phyloP scores from a whole-genome alignment of 2,113 vertebrate species.

The Centropus bengalensis region DNA sequence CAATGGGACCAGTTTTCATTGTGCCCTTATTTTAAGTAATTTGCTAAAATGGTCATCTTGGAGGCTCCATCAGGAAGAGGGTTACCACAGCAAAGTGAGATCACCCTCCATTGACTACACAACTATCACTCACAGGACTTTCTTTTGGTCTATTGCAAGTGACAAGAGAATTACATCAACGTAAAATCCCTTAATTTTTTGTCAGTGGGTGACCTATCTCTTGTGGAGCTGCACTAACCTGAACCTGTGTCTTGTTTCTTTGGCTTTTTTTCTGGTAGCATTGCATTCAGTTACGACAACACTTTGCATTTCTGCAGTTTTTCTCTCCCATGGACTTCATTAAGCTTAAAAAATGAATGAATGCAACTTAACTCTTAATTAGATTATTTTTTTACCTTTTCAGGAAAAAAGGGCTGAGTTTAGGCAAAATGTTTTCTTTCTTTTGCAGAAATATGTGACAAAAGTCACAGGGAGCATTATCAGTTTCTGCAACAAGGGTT shows the following conservation, averaged over 20 bases:
- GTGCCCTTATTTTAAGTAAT: background rate
- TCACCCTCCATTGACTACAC: background rate
- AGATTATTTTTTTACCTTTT: accelerated
- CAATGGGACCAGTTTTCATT: background rate
- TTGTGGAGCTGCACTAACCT: background rate
- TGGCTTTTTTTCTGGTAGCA: background rate
- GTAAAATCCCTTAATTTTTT: background rate
- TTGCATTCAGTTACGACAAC: background rate
- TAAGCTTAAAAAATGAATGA: background rate
- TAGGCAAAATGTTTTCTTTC: background rate
- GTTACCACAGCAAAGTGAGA: background rate
- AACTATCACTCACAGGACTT: background rate
- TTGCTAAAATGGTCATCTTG: background rate
- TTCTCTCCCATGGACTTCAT: background rate
- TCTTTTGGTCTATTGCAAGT: background rate
- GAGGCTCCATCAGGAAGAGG: background rate
- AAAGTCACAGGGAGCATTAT: background rate
- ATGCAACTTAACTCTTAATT: background rate
- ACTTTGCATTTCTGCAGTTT: background rate
- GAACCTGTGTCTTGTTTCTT: background rate
- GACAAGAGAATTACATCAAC: background rate
- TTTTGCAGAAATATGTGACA: background rate
- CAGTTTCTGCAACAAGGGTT: background rate
- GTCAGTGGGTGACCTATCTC: background rate
- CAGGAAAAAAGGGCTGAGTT: background rate